A percentile compares a stretch with the other conserved stretches of the same genome.
phyloP scores from a whole-genome alignment of 2,888 invertebrate genomes.

The Smittia aterrima region DNA sequence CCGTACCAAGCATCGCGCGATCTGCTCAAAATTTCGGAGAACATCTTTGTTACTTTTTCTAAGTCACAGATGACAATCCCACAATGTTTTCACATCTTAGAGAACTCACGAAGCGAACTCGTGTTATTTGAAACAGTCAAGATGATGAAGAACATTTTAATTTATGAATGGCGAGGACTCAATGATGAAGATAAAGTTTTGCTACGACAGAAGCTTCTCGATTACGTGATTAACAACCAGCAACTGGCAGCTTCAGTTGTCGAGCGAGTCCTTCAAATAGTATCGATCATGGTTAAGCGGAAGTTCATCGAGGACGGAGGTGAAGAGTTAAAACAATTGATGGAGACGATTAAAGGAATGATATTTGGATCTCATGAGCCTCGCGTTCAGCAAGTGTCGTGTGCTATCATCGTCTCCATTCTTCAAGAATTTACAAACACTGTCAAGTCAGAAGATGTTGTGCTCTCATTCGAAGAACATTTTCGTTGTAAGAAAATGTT shows the following conservation, averaged over 20 bases:
- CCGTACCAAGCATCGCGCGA: conserved; percentile 13
- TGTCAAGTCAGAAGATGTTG: conserved; percentile 80
- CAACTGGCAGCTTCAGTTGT: conserved; percentile 66
- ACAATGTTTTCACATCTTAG: conserved; percentile 61
- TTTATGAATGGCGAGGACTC: conserved; percentile 79
- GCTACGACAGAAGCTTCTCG: conserved; percentile 73
- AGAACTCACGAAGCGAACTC: conserved; percentile 70
- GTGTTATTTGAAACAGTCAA: conserved; percentile 86
- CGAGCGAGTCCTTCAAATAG: conserved; percentile 58
- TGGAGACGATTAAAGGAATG: conserved; percentile 73
- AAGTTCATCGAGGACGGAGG: conserved; percentile 74
- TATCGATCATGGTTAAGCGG: conserved; percentile 85
- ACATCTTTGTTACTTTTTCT: conserved; percentile 19
- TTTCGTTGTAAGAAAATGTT: conserved; percentile 80
- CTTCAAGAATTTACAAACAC: conserved; percentile 88
- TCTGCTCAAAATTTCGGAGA: conserved; percentile 23
- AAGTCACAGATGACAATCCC: conserved; percentile 22
- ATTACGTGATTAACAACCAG: conserved; percentile 69
- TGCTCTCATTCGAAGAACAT: conserved; percentile 85
- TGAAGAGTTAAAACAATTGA: conserved; percentile 63
- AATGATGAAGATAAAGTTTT: conserved; percentile 67
- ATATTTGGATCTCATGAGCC: conserved; percentile 57
- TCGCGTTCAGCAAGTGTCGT: conserved; percentile 75
- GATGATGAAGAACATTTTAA: conserved; percentile 74
- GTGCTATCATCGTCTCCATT: conserved; percentile 76